Evolutionary conservation across 53 echinoderm and acorn worm genomes (phyloP).

Genomic region (Holothuria scabra): DNA sequence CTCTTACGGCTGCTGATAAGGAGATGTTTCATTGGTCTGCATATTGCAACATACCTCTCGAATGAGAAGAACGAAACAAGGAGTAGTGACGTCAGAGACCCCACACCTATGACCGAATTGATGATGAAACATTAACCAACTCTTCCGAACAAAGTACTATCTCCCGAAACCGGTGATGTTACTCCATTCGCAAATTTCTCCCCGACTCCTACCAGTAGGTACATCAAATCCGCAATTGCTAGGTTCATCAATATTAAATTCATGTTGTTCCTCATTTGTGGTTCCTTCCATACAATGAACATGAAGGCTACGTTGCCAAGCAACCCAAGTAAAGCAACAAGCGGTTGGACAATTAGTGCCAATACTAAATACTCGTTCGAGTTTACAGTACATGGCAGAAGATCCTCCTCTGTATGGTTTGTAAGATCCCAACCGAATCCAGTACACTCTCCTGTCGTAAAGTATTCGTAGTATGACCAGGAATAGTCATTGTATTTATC

Average conservation of each 20-base stretch:
- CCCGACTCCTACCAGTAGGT: neutral
- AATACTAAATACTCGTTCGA: neutral
- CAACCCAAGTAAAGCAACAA: neutral
- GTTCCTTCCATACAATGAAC: neutral
- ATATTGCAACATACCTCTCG: slow-evolving; percentile 1
- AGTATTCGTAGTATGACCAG: neutral
- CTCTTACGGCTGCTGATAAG: neutral
- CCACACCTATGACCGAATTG: neutral
- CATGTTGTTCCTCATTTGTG: slow-evolving; percentile 24
- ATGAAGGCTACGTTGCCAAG: slow-evolving; percentile 5
- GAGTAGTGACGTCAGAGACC: neutral
- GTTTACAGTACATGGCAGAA: neutral
- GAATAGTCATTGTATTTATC: neutral
- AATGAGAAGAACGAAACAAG: neutral
- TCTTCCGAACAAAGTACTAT: slow-evolving; percentile 9
- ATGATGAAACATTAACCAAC: slow-evolving; percentile 13
- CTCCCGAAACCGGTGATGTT: neutral
- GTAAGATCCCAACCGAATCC: neutral
- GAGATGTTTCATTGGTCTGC: neutral
- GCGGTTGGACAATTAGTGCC: neutral
- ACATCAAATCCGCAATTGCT: slow-evolving; percentile 54
- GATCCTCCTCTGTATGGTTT: neutral
- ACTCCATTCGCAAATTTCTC: neutral
- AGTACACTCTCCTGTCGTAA: neutral
- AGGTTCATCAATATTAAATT: slow-evolving; percentile 55